Base-by-base conservation (phyloP, 30 jellyfish, hydroid and myxozoan species). In the Mastigias papua region DNA sequence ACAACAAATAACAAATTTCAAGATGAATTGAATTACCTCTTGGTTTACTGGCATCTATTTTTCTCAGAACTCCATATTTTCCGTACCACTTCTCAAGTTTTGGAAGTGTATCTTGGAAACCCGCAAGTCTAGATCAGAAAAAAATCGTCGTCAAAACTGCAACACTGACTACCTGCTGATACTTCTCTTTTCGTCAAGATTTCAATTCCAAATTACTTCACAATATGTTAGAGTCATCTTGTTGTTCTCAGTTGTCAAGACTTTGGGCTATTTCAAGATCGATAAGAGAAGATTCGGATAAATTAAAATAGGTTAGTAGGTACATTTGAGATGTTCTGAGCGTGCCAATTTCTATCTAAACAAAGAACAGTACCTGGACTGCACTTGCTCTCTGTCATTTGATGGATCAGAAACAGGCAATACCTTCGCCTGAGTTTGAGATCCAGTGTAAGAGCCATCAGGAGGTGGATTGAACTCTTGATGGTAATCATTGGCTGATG, bases 381-480 rank as follows among this genome's bases (percentile, higher is more conserved):
- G 97, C 31, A 87, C 97, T 46, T 95, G 99, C 42, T 95, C 99
- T 67, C 84, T 69, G 84, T 95, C 98, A 48, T 90, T 90, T 13
- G 98, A 81, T 8, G 95, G 93, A 63, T 95, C 99, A 48, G 80
- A 34, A 0, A 89, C 97, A 1, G 96, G 93, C 67, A 76, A 92
- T 13, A 90, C 81, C 61, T 86, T 86, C 11, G 89, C 83, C 46
- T 84, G 94, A 42, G 78, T 72, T 51, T 73, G 89, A 27, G 88
- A 23, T 1, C 98, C 98, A 7, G 99, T 84, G 71, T 84, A 81
- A 22, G 93, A 73, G 21, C 99, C 97, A 22, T 85, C 97, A 0
- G 97, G 96, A 9, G 99, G 99, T 16, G 99, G 99, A 70, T 90
- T 31, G 91, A 83, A 95, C 50, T 90, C 98, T 62, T 89, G 95